Percentiles rank a stretch among this genome's conserved stretches.
These are phyloP conservation scores for Zele albiditarsus DNA, from an alignment of 2,888 invertebrate genomes.

Conservation along the genomic window DNA sequence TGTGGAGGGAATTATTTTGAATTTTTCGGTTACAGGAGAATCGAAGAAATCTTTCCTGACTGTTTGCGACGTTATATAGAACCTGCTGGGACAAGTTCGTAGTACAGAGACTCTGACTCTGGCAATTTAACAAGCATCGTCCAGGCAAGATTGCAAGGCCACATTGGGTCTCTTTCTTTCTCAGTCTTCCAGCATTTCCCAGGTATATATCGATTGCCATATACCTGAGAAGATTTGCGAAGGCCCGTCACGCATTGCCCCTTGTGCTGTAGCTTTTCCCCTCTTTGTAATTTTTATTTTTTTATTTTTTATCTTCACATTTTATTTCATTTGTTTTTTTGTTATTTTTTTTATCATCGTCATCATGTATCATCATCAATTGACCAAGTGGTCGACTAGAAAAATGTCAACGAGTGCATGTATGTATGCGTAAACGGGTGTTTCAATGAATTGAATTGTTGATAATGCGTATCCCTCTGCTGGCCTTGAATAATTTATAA, in stretches of 20 bases:
- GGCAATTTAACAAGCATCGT: constrained; percentile 53
- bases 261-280: constrained; percentile 37
- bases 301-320: constrained; percentile 40
- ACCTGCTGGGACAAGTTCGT: constrained; percentile 45
- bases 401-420: background rate
- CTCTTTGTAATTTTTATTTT: constrained; percentile 41
- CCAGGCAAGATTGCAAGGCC: constrained; percentile 30
- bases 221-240: constrained; percentile 35
- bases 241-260: constrained; percentile 37
- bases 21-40: background rate
- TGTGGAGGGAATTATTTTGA: background rate
- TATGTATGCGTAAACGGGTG: background rate
- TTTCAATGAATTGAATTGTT: background rate
- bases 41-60: constrained; percentile 40
- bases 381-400: background rate
- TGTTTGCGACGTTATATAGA: constrained; percentile 33
- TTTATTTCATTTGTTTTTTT: background rate
- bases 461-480: background rate
- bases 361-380: background rate
- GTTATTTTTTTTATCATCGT: constrained; percentile 40
- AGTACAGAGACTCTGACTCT: constrained; percentile 30
- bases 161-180: constrained; percentile 18
- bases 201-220: constrained; percentile 37
- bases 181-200: constrained; percentile 1
- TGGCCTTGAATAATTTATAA: background rate